phyloP scores from a whole-genome alignment of 2,113 vertebrate species.

The Montifringilla adamsi region DNA sequence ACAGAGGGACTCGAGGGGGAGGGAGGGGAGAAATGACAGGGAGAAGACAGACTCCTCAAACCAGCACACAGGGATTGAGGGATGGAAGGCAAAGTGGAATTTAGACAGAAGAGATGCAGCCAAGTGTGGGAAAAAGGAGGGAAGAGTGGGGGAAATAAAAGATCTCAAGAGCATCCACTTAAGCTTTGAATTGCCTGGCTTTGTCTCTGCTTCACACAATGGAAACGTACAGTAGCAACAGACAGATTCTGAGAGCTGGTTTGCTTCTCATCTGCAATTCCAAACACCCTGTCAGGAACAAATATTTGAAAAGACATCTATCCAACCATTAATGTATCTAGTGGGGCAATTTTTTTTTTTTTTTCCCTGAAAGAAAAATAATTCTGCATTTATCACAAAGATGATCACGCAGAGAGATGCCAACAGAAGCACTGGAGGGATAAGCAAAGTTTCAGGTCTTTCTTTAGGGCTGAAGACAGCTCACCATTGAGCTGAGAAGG shows the following conservation, averaged over 20 bases:
- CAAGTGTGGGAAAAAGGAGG: neutral
- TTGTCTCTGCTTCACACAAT: slow-evolving; percentile 52
- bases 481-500: neutral
- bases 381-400: slow-evolving; percentile 28
- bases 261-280: slow-evolving; percentile 68
- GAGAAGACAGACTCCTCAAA: neutral
- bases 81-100: neutral
- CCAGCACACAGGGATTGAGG: neutral
- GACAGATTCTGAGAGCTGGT: slow-evolving; percentile 57
- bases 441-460: slow-evolving; percentile 47
- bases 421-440: slow-evolving; percentile 8
- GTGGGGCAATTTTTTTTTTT: neutral
- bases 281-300: slow-evolving; percentile 66
- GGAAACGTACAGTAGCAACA: slow-evolving; percentile 39
- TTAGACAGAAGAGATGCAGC: neutral
- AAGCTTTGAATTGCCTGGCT: slow-evolving; percentile 52
- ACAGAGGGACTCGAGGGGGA: neutral
- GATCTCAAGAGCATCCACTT: slow-evolving; percentile 57
- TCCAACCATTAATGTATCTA: slow-evolving; percentile 48
- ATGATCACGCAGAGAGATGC: neutral
- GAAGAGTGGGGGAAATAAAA: neutral
- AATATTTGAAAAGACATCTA: slow-evolving; percentile 70
- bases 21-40: neutral
- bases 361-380: neutral
- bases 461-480: slow-evolving; percentile 29